Conservation (phyloP, 2,888 invertebrate genomes). For the Stenoptilia bipunctidactyla region DNA sequence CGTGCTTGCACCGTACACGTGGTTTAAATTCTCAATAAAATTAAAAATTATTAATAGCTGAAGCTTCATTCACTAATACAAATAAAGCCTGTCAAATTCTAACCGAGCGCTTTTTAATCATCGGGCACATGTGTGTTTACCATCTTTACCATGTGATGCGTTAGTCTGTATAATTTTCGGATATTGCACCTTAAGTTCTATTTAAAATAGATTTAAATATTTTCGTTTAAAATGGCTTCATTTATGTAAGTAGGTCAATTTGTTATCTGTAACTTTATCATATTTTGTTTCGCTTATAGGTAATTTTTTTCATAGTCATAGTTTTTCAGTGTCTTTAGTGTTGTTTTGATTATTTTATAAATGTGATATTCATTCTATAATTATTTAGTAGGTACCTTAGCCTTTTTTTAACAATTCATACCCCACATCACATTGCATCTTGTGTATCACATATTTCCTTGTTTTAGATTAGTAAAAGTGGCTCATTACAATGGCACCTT, state of each 20-base stretch:
- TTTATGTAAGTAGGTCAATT: conserved; percentile 36
- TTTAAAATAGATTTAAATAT: conserved; percentile 1
- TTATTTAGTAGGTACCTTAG: conserved; percentile 6
- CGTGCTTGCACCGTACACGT: conserved; percentile 30
- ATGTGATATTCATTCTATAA: conserved; percentile 30
- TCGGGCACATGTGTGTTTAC: not conserved
- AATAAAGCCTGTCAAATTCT: too few species aligned
- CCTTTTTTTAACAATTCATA: not conserved
- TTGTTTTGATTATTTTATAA: conserved; percentile 33
- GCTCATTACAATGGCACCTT: conserved; percentile 82
- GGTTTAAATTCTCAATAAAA: conserved; percentile 13
- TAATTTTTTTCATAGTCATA: conserved; percentile 1
- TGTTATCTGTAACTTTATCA: conserved; percentile 22
- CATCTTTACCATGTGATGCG: not conserved
- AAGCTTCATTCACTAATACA: too few species aligned
- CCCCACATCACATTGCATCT: not conserved
- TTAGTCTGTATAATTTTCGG: not conserved
- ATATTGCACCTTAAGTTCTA: too few species aligned
- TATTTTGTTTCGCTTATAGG: not conserved
- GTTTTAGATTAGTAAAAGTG: conserved; percentile 76
- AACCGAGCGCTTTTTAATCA: too few species aligned
- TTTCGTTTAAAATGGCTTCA: conserved; percentile 24
- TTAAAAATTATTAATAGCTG: too few species aligned
- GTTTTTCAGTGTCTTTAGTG: conserved; percentile 18
- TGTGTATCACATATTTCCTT: conserved; percentile 18